Conservation (phyloP, 1,140 invertebrate species). For the Delia radicum region DNA sequence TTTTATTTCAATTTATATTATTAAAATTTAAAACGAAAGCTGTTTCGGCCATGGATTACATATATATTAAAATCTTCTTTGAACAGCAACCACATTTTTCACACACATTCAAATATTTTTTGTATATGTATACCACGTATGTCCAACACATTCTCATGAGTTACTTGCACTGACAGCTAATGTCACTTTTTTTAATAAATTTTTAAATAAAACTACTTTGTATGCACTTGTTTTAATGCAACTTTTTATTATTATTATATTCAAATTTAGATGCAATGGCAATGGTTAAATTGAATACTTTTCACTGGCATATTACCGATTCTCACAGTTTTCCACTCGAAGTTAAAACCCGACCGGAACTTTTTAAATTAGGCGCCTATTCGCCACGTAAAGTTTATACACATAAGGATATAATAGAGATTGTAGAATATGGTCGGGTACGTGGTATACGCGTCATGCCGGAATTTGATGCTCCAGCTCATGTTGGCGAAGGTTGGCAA, state of each 20-base stretch:
- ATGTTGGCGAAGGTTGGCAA: conserved; percentile 87
- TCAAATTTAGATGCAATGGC: conserved; percentile 69
- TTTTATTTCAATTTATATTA: too few species aligned
- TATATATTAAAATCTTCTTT: too few species aligned
- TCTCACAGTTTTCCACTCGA: conserved; percentile 82
- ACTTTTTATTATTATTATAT: not conserved
- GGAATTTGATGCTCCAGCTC: conserved; percentile 85
- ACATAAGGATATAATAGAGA: conserved; percentile 58
- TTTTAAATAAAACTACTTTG: too few species aligned
- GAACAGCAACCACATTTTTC: too few species aligned
- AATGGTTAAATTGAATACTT: conserved; percentile 77
- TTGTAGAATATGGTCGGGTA: conserved; percentile 71
- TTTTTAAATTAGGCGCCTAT: conserved; percentile 75
- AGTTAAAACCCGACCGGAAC: conserved; percentile 66
- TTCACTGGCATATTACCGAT: conserved; percentile 91
- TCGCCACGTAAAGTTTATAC: conserved; percentile 65
- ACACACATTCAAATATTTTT: too few species aligned
- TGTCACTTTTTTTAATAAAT: too few species aligned
- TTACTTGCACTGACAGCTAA: too few species aligned
- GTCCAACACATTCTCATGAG: too few species aligned
- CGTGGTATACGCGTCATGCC: conserved; percentile 77
- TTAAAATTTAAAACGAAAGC: too few species aligned
- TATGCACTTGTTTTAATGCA: too few species aligned
- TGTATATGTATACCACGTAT: too few species aligned
- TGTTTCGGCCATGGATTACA: too few species aligned